phyloP scores from a whole-genome alignment of 1,140 invertebrate species.

The Aporrectodea caliginosa region DNA sequence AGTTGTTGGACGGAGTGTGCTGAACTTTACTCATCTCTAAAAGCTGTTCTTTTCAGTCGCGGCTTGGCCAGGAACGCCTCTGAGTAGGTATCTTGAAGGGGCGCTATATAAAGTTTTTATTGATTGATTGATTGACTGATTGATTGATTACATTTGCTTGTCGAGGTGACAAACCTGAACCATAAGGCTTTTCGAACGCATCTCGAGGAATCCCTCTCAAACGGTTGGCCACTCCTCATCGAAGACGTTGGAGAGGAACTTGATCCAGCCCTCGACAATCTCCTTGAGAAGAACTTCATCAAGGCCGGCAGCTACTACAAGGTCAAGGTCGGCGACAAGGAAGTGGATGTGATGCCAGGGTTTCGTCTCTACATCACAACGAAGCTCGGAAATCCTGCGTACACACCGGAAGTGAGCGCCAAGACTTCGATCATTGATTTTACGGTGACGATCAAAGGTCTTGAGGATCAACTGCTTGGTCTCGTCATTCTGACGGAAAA shows the following conservation, averaged over 20 bases:
- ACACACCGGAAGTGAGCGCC: conserved; percentile 92
- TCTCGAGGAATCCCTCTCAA: conserved; percentile 85
- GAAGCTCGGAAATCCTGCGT: conserved; percentile 90
- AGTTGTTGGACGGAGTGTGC: neutral
- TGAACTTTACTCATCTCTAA: neutral
- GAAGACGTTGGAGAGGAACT: conserved; percentile 92
- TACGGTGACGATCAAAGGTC: conserved; percentile 91
- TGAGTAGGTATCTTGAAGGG: no score
- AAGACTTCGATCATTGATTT: conserved; percentile 96
- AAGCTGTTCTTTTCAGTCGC: no score
- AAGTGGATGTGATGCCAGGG: conserved; percentile 92
- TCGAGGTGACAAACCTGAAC: conserved; percentile 81
- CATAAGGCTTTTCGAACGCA: conserved; percentile 95
- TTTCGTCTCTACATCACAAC: conserved; percentile 95
- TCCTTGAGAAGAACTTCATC: conserved; percentile 95
- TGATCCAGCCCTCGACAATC: conserved; percentile 93
- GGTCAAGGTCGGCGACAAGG: conserved; percentile 89
- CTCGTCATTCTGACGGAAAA: conserved; percentile 93
- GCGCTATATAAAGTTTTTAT: neutral
- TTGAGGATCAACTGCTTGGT: conserved; percentile 89
- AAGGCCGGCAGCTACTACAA: conserved; percentile 95
- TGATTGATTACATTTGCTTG: conserved; percentile 1
- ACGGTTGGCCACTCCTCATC: conserved; percentile 86
- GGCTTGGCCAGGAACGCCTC: no score
- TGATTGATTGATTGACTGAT: neutral